Evolutionary conservation across 35 echinoderm and acorn worm genomes (phyloP), one percentile per base, ranked within the genome.

Genomic region (Heliocidaris erythrogramma): DNA sequence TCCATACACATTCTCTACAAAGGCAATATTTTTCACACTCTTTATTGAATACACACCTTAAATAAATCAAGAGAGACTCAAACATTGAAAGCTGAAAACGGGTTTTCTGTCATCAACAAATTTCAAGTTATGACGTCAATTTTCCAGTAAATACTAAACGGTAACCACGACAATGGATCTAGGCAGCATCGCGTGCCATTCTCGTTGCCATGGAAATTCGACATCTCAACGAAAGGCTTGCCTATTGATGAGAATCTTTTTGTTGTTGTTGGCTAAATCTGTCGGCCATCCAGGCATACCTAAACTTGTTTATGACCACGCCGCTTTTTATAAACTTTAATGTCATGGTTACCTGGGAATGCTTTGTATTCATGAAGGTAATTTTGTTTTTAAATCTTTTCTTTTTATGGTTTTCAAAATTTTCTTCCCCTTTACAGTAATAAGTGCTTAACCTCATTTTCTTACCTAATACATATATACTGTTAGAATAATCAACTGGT

Each of bases 81-180:
- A 18, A 78, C 65, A 78, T 78, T 5, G 18, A n/a, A 24, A 78
- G 65, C 21, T 78, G 65, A n/a, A n/a, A n/a, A 27, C 65, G 4
- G 4, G 21, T 7, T 78, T n/a, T 78, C 65, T 78, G 65, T 78
- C 4, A 78, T 78, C 65, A 17, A 78, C 65, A 78, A 78, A 78
- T 78, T 78, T 18, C 65, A 78, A 78, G 65, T 78, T 78, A 18
- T 78, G 65, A 78, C 65, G 65, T 78, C 65, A 78, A 78, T 78
- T 78, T 78, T n/a, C 27, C 65, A n/a, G 21, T 78, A 78, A 78
- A 78, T 78, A 78, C 18, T 78, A n/a, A 78, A 78, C 27, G 65
- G 65, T 78, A n/a, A n/a, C 65, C 65, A 78, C 18, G 65, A 78
- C 65, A 78, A 78, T 78, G 65, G 21, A 78, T 78, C 65, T 27